Base-by-base conservation (phyloP, 2,888 invertebrate genomes). In the Tyria jacobaeae region DNA sequence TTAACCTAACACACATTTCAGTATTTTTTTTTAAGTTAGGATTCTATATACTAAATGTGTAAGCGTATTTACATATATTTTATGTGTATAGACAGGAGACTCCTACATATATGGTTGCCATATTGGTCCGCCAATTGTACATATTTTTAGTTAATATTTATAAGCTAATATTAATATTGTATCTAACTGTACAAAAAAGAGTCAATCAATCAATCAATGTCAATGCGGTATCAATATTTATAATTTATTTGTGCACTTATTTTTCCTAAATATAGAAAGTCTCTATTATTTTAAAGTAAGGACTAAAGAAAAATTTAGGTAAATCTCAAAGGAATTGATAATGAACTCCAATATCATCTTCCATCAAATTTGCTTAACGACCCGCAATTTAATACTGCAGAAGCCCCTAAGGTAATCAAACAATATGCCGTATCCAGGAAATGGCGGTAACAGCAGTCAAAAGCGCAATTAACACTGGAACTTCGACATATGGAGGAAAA, bases 391-490 rank as follows among this genome's bases (percentile, higher is more conserved):
- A 69, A 73, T 67, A 71, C 53, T 68, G 50, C 61, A 31, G 54
- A 62, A 73, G 61, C 60, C 68, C 71, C 68, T 44, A 68, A 68
- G 66, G 78, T 76, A 79, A 76, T 79, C 68, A 78, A 75, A 66
- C 69, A 78, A 66, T 72, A 73, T 66, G 81, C 78, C 62, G 78
- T 82, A 82, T 70, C 63, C 63, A 66, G 66, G 70, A 71, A 70
- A 66, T 66, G 60, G 49, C 31, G 62, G 61, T 57, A 86, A 85
- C 83, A 75, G 83, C 77, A 75, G 80, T 78, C 77, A 82, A 84
- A 85, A 86, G 79, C 77, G 80, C 86, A 88, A 90, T 90, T 88
- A 89, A 83, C 87, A 81, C 80, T 81, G 77, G 76, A 87, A 86
- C 79, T 87, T 85, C 71, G 79, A 73, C 67, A 81, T 78, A 66